Evolutionary conservation across 2,888 invertebrate species (phyloP).

Genomic region (Hypomecis atomaria): DNA sequence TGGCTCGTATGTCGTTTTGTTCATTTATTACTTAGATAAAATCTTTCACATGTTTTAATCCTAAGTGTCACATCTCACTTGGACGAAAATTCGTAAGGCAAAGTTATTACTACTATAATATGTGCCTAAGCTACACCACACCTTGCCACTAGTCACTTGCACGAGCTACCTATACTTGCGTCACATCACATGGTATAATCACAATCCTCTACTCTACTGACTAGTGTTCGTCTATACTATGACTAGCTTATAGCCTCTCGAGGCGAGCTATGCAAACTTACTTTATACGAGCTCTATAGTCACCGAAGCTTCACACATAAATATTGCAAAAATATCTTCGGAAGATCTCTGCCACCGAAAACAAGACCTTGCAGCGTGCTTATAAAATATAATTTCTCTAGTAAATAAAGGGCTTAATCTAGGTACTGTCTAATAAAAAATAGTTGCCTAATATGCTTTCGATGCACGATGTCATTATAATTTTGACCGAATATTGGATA

Average conservation of each 20-base stretch:
- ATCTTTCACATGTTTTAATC: conserved; percentile 7
- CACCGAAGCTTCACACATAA: conserved; percentile 24
- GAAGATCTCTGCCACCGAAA: conserved; percentile 13
- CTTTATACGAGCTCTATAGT: conserved; percentile 6
- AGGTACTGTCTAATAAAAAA: conserved; percentile 21
- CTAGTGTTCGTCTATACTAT: conserved; percentile 9
- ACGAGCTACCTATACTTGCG: conserved; percentile 27
- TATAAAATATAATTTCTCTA: conserved; percentile 27
- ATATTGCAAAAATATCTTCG: conserved; percentile 25
- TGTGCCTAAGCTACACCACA: conserved; percentile 25
- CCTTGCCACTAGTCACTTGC: conserved; percentile 27
- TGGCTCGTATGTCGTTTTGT: neutral
- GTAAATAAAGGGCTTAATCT: conserved; percentile 23
- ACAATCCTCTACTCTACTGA: conserved; percentile 26
- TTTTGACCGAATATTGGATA: conserved; percentile 33
- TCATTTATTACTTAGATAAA: neutral
- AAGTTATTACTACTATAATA: conserved; percentile 16
- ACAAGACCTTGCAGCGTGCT: conserved; percentile 17
- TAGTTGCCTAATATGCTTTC: conserved; percentile 25
- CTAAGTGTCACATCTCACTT: conserved; percentile 29
- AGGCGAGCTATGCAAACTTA: conserved; percentile 28
- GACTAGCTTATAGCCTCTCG: conserved; percentile 27
- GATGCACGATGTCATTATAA: conserved; percentile 21
- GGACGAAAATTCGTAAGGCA: conserved; percentile 27
- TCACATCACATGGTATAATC: conserved; percentile 35